These are phyloP conservation scores for Acropternis orthonyx DNA, from an alignment of 2,797 vertebrate genomes.

Conservation along the genomic window DNA sequence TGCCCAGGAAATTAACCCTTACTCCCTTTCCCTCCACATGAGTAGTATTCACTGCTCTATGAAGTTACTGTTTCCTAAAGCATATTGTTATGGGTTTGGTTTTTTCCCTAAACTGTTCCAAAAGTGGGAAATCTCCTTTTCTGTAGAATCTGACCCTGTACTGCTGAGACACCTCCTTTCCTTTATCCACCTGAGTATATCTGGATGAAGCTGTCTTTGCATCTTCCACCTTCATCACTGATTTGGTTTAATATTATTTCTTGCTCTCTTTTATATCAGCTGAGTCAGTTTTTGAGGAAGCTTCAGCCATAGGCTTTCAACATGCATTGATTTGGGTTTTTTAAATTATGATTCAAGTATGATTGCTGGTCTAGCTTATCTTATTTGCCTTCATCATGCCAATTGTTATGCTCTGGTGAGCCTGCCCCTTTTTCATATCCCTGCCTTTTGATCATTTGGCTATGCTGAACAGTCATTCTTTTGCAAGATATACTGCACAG, in stretches of 20 bases:
- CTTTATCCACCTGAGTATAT: neutral
- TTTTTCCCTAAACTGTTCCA: neutral
- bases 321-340: neutral
- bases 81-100: accelerated
- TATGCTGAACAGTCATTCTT: neutral
- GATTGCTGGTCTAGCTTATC: neutral
- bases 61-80: neutral
- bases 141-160: neutral
- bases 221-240: neutral
- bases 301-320: neutral
- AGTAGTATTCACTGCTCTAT: neutral
- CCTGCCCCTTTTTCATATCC: neutral
- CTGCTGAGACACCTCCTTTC: neutral
- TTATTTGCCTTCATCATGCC: neutral
- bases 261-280: neutral
- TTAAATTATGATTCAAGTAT: neutral
- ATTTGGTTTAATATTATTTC: neutral
- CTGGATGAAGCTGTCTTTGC: neutral
- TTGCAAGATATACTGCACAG: neutral
- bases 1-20: neutral
- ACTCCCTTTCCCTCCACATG: accelerated
- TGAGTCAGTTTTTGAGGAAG: neutral
- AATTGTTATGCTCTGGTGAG: neutral
- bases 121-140: neutral
- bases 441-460: neutral